Evolutionary conservation across 2,797 vertebrate genomes (phyloP).

Genomic region (Macrochelys suwanniensis): DNA sequence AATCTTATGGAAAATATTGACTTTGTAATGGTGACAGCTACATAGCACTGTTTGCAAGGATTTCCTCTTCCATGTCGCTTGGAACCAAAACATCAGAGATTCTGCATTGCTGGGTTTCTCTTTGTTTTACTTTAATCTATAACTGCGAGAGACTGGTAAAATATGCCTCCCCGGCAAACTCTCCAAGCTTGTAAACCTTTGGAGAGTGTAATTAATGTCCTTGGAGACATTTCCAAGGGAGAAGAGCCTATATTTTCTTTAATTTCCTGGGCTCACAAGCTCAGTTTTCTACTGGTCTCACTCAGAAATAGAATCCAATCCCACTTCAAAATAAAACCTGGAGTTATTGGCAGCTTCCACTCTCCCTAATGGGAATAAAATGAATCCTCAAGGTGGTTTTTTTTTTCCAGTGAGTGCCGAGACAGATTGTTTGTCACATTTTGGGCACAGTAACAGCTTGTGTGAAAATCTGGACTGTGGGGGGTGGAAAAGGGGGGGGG

Average conservation of each 20-base stretch:
- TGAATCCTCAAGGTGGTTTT: neutral
- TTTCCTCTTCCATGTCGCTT: neutral
- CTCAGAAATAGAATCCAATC: neutral
- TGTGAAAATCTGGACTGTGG: neutral
- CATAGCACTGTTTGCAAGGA: constrained; percentile 35
- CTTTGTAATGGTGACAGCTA: constrained; percentile 34
- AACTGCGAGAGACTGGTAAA: constrained; percentile 32
- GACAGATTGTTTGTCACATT: neutral
- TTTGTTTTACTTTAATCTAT: constrained; percentile 45
- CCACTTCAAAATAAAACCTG: neutral
- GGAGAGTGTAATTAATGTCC: constrained; percentile 54
- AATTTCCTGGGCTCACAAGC: constrained; percentile 26
- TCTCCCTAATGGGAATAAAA: neutral
- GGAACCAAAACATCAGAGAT: constrained; percentile 9
- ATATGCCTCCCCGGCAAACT: neutral
- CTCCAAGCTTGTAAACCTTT: constrained; percentile 31
- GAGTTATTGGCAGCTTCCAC: neutral
- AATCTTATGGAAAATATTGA: constrained; percentile 41
- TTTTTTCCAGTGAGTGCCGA: neutral
- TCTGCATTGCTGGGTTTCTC: constrained; percentile 20
- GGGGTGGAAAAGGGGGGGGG: too few species aligned
- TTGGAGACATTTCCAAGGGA: constrained; percentile 44
- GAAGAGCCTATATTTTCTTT: neutral
- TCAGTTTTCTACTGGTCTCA: neutral
- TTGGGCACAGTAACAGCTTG: neutral